Evolutionary conservation across 1,140 invertebrate species (phyloP).

Genomic region (Drosophila triauraria): DNA sequence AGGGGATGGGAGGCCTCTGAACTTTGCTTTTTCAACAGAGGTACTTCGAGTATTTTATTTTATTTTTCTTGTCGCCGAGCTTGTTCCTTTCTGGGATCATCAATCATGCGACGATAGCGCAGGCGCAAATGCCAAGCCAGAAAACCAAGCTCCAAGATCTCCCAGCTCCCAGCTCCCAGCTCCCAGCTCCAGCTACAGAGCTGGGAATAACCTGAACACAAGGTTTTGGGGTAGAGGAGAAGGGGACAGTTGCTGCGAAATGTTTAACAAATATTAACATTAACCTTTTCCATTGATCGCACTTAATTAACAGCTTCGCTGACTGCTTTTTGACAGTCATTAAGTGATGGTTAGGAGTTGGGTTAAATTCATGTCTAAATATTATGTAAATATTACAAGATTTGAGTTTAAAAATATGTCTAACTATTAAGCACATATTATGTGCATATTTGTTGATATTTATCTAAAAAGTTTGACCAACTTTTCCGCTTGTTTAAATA

Average conservation of each 20-base stretch:
- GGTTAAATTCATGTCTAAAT: neutral
- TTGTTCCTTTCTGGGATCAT: slow-evolving; percentile 53
- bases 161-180: neutral
- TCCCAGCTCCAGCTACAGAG: neutral
- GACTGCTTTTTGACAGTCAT: slow-evolving; percentile 11
- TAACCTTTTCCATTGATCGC: slow-evolving; percentile 53
- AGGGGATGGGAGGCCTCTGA: slow-evolving; percentile 11
- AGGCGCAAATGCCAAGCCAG: slow-evolving; percentile 59
- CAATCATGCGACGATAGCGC: slow-evolving; percentile 60
- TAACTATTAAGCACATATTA: too few relatives aligned
- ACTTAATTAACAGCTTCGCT: slow-evolving; percentile 24
- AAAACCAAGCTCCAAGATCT: slow-evolving; percentile 20
- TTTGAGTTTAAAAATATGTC: too few relatives aligned
- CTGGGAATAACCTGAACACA: slow-evolving; percentile 31
- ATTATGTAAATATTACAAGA: neutral
- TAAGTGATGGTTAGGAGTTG: neutral
- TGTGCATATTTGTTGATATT: too few relatives aligned
- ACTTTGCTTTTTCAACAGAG: slow-evolving; percentile 26
- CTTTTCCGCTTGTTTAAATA: neutral
- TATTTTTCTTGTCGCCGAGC: slow-evolving; percentile 35
- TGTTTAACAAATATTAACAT: slow-evolving; percentile 51
- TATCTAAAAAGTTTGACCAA: neutral
- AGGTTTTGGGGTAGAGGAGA: neutral
- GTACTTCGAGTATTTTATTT: slow-evolving; percentile 12
- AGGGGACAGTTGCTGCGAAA: slow-evolving; percentile 13